phyloP scores from a whole-genome alignment of 2,888 invertebrate species.

The Eumerus sabulonum region DNA sequence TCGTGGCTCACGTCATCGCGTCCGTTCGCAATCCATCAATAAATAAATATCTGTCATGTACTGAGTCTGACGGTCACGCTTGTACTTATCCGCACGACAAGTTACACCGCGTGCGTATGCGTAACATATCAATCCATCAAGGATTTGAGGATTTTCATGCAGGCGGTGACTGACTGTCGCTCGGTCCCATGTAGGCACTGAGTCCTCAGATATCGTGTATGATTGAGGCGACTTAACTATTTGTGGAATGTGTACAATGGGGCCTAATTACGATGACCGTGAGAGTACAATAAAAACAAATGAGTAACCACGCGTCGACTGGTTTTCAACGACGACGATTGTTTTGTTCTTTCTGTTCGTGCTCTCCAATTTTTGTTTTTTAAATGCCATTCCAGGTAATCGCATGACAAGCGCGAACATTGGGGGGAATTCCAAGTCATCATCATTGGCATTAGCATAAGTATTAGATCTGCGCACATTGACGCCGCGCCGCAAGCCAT shows the following conservation, averaged over 20 bases:
- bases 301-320: slow-evolving; percentile 67
- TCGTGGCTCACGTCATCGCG: background rate
- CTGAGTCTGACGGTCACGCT: slow-evolving; percentile 12
- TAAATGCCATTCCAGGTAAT: slow-evolving; percentile 49
- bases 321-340: slow-evolving; percentile 58
- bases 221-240: background rate
- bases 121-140: slow-evolving; percentile 17
- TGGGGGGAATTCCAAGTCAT: slow-evolving; percentile 65
- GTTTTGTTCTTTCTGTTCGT: slow-evolving; percentile 6
- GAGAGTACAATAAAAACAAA: slow-evolving; percentile 55
- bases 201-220: too few relatives aligned
- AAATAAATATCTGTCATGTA: slow-evolving; percentile 37
- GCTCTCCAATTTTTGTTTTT: slow-evolving; percentile 27
- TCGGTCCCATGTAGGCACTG: too few relatives aligned
- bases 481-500: too few relatives aligned
- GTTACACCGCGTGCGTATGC: slow-evolving; percentile 25
- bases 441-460: slow-evolving; percentile 62
- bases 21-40: slow-evolving; percentile 49
- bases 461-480: slow-evolving; percentile 42
- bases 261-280: slow-evolving; percentile 14
- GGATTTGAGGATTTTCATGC: background rate
- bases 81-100: slow-evolving; percentile 23
- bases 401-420: slow-evolving; percentile 60
- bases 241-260: slow-evolving; percentile 23
- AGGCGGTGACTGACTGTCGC: too few relatives aligned